Evolutionary conservation across 1,140 invertebrate genomes (phyloP).

Genomic region (Lethrus apterus): DNA sequence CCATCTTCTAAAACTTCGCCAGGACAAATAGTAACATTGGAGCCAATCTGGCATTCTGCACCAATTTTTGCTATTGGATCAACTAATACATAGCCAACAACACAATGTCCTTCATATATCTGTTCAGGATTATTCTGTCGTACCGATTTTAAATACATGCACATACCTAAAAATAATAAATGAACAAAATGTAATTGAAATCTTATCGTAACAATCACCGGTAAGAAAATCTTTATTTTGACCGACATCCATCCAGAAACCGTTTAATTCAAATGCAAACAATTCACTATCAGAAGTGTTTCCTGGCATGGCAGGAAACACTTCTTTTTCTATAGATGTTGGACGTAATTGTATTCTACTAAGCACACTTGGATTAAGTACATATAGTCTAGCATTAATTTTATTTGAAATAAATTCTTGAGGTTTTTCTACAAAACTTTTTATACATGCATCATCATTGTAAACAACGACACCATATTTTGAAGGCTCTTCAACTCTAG

Average conservation of each 20-base stretch:
- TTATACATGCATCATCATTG: slow-evolving; percentile 75
- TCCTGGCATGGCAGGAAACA: slow-evolving; percentile 94
- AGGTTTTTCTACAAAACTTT: slow-evolving; percentile 97
- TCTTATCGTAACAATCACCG: too few relatives aligned
- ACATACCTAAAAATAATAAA: too few relatives aligned
- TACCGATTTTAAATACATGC: slow-evolving; percentile 73
- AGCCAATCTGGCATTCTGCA: slow-evolving; percentile 91
- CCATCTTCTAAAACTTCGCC: slow-evolving; percentile 93
- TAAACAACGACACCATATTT: slow-evolving; percentile 99
- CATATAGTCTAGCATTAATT: slow-evolving; percentile 98
- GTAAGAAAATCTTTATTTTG: slow-evolving; percentile 98
- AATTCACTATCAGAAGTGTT: slow-evolving; percentile 77
- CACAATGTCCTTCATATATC: slow-evolving; percentile 66
- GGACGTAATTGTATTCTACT: slow-evolving; percentile 86
- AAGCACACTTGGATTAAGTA: slow-evolving; percentile 87
- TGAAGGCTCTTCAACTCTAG: slow-evolving; percentile 97
- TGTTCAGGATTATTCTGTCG: slow-evolving; percentile 61
- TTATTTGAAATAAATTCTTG: slow-evolving; percentile 99
- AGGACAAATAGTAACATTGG: slow-evolving; percentile 96
- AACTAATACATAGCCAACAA: slow-evolving; percentile 87
- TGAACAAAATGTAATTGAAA: too few relatives aligned
- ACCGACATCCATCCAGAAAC: slow-evolving; percentile 99
- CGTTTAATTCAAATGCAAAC: slow-evolving; percentile 89
- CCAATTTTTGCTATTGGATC: slow-evolving; percentile 91
- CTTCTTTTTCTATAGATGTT: slow-evolving; percentile 98